These are phyloP conservation scores for Clupea harengus DNA, from an alignment of 2,113 vertebrate species.

Conservation along the genomic window DNA sequence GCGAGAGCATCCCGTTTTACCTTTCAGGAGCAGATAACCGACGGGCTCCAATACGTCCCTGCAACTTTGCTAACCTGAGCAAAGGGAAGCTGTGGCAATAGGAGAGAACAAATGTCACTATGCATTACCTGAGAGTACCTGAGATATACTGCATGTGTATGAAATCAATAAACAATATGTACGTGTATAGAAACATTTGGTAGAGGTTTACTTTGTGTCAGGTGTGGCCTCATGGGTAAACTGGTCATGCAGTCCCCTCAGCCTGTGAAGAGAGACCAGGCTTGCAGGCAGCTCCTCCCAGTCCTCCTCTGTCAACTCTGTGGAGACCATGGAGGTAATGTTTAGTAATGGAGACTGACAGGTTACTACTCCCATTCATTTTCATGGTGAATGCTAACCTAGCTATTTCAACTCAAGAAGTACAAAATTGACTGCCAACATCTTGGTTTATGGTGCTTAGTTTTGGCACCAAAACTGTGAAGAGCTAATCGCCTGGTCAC, in stretches of 20 bases:
- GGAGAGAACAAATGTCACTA: not conserved
- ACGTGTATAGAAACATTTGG: not conserved
- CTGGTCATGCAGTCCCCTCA: constrained; percentile 21
- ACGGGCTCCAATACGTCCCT: not conserved
- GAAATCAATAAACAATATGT: not conserved
- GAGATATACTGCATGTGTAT: not conserved
- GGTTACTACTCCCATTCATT: not conserved
- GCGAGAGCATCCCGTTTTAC: not conserved
- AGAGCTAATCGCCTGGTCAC: too few species aligned
- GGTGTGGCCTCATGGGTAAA: not conserved
- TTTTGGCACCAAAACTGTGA: too few species aligned
- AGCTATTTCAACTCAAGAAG: not conserved
- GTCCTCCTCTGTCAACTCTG: constrained; percentile 15
- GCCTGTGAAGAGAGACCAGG: constrained; percentile 23
- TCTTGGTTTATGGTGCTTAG: too few species aligned
- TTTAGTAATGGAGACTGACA: not conserved
- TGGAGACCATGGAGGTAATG: not conserved
- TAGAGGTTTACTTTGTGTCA: not conserved
- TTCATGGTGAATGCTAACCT: too few species aligned
- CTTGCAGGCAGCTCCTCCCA: constrained; percentile 21
- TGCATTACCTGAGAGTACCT: too few species aligned
- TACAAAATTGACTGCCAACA: not conserved
- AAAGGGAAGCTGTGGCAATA: not conserved
- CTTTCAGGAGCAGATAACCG: not conserved
- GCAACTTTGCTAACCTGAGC: not conserved